A percentile compares a stretch with the other conserved stretches of the same genome.
Conservation (phyloP, 2,888 invertebrate genomes). For the Cryptosula pallasiana region DNA sequence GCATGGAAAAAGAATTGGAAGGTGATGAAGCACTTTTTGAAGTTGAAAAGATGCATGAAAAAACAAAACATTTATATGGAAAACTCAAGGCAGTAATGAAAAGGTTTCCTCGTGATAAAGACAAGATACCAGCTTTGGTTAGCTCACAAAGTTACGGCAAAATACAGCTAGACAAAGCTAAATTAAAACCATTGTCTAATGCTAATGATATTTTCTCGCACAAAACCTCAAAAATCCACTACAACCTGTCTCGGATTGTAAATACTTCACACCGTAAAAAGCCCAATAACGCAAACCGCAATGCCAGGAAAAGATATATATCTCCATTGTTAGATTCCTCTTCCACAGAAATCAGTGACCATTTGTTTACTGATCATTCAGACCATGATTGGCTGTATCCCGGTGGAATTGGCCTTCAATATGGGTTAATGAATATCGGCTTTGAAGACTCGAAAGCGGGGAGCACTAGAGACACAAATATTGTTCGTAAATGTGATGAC, state of each 20-base stretch:
- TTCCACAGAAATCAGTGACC: not conserved
- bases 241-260: not conserved
- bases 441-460: not conserved
- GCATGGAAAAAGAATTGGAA: not conserved
- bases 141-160: too few species aligned
- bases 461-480: not conserved
- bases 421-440: too few species aligned
- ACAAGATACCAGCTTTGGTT: too few species aligned
- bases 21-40: constrained; percentile 3
- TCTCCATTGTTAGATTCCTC: too few species aligned
- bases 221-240: not conserved
- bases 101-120: too few species aligned
- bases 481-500: not conserved
- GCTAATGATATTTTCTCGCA: not conserved
- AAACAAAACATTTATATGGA: not conserved
- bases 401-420: too few species aligned
- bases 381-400: too few species aligned
- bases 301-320: not conserved
- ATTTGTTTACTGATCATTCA: not conserved
- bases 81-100: not conserved
- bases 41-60: constrained; percentile 17
- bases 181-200: too few species aligned
- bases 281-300: not conserved
- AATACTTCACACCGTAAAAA: too few species aligned
- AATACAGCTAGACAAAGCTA: too few species aligned